Base-by-base conservation (phyloP, 2,888 invertebrate genomes). In the Buathra laborator region DNA sequence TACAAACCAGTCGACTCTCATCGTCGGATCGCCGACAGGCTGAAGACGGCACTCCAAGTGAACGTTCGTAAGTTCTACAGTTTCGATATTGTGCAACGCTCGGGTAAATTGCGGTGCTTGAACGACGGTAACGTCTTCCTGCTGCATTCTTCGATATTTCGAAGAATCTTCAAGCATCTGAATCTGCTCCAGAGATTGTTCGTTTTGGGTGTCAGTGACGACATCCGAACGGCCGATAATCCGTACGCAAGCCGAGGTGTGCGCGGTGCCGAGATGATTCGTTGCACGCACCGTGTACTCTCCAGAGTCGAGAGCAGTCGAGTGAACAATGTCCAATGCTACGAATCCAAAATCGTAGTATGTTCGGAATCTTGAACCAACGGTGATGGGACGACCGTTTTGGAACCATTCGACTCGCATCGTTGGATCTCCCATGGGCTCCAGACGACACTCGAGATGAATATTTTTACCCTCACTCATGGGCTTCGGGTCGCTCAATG, bases 321-420 rank as follows among this genome's bases (percentile, higher is more conserved):
- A 97, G 92, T 99, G 98, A 86, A 99, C 96, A 84, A 99, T 98
- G 92, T 99, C 99, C 89, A 99, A 94, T 51, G 99, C 98, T 76
- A 99, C 98, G 93, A 98, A 99, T 19, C 99, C 99, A 93, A 99
- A 99, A 93, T 99, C 99, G 92, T 98, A 98, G 93, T 98, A 98
- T 32, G 99, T 98, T 92, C 97, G 96, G 95, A 99, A 99, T 92
- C 99, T 96, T 66, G 98, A 98, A 62, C 98, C 98, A 53, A 98
- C 97, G 44, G 98, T 98, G 16, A 98, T 96, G 9, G 98, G 96
- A 91, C 96, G 96, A 43, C 98, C 99, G 94, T 99, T 99, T 91
- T 98, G 98, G 96, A 97, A 98, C 99, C 98, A 99, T 94, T 98
- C 98, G 0, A 98, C 98, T 90, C 98, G 95, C 98, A 99, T 98